These are phyloP conservation scores for Zoanthus sociatus DNA, from an alignment of 92 coral and sea anemone species.

Conservation along the genomic window DNA sequence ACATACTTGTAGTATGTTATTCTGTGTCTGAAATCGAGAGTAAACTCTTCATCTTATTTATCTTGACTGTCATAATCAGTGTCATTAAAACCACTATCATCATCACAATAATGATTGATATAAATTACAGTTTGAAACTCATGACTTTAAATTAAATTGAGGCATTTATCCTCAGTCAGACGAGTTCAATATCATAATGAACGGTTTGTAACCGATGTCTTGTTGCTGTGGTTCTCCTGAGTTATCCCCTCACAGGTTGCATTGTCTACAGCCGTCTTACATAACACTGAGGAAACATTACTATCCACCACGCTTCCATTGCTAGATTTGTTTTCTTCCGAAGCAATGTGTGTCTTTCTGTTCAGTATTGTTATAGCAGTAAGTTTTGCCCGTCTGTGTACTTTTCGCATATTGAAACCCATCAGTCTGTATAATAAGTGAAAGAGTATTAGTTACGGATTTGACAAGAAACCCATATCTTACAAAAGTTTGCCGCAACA, in stretches of 20 bases:
- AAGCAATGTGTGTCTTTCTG: slow-evolving; percentile 35
- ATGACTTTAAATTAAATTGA: neutral
- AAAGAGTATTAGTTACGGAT: neutral
- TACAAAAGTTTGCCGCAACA: no score
- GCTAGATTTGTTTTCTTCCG: slow-evolving; percentile 1
- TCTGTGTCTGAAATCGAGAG: neutral
- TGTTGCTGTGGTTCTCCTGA: neutral
- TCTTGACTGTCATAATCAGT: neutral
- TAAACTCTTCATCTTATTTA: neutral
- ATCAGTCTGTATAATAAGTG: slow-evolving; percentile 66
- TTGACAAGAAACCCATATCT: no score
- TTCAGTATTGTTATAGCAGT: slow-evolving; percentile 86
- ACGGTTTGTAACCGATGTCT: neutral
- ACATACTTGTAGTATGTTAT: no score
- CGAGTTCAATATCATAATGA: neutral
- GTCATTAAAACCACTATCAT: neutral
- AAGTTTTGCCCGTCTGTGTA: slow-evolving; percentile 88
- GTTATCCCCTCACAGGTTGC: neutral
- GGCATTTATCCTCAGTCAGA: neutral
- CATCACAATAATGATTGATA: neutral
- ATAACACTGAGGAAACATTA: neutral
- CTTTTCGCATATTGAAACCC: slow-evolving; percentile 89
- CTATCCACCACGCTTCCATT: neutral
- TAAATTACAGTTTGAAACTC: neutral
- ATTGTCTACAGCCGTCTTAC: neutral